Conservation (phyloP, 2,797 vertebrate genomes). For the Pipistrellus pipistrellus region DNA sequence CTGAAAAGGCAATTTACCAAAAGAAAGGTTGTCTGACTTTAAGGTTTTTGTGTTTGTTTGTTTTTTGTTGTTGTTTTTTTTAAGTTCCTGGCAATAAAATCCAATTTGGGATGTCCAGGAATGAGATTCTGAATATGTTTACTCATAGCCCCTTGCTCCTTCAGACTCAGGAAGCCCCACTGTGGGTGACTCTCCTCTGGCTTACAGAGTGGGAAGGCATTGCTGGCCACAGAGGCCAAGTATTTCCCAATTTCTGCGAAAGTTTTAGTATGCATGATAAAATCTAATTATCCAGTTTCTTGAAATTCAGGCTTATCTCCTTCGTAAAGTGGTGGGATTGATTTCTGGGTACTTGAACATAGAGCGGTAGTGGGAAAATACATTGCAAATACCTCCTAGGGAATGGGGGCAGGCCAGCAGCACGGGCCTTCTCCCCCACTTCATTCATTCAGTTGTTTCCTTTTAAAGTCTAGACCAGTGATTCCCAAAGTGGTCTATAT, state of each 20-base stretch:
- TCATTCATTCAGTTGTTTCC: not conserved
- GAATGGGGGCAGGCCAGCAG: not conserved
- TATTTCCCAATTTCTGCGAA: not conserved
- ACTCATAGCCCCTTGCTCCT: not conserved
- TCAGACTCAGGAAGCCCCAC: not conserved
- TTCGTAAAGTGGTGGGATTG: conserved; percentile 43
- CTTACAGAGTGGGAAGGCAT: not conserved
- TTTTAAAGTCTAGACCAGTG: not conserved
- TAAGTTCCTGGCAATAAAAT: not conserved
- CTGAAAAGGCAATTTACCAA: not conserved
- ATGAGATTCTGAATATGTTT: conserved; percentile 7
- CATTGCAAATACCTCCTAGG: not conserved
- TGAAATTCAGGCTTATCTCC: conserved; percentile 60
- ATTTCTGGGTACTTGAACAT: conserved; percentile 56
- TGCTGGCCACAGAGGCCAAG: fast-evolving
- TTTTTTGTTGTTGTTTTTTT: conserved; percentile 2
- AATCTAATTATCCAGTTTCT: conserved; percentile 48
- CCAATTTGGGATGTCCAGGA: not conserved
- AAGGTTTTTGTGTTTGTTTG: not conserved
- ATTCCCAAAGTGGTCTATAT: too few relatives aligned
- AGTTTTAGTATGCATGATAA: not conserved
- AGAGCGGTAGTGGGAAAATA: not conserved
- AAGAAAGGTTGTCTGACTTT: not conserved
- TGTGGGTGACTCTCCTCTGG: not conserved
- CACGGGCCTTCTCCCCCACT: not conserved